These are phyloP conservation scores for Bombylius discolor DNA, from an alignment of 2,888 invertebrate species.

Conservation along the genomic window DNA sequence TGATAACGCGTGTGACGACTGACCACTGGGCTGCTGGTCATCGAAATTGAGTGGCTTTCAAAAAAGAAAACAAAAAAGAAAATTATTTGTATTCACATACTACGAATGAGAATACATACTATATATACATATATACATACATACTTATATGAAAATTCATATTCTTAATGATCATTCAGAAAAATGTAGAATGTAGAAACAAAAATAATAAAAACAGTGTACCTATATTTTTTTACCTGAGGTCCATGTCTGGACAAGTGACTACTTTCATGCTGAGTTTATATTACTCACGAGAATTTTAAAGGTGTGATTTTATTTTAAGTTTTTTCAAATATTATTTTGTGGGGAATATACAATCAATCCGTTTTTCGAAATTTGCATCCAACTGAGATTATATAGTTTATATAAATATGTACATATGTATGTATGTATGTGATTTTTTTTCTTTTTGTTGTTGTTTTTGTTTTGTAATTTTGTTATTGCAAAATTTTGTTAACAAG, in stretches of 20 bases:
- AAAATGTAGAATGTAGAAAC: no score
- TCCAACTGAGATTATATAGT: background rate
- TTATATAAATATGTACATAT: background rate
- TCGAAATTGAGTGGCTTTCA: background rate
- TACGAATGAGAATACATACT: background rate
- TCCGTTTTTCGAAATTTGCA: background rate
- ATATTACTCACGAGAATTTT: background rate
- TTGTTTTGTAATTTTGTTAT: background rate
- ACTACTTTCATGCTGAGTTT: slow-evolving; percentile 2
- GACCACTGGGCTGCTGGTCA: slow-evolving; percentile 2
- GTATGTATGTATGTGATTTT: background rate
- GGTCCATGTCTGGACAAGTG: no score
- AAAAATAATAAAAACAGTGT: no score
- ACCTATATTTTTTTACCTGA: no score
- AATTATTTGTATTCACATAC: no score
- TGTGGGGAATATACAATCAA: background rate
- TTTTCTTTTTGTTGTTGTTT: no score
- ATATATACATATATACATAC: background rate
- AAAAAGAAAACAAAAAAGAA: background rate
- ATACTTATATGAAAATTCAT: no score
- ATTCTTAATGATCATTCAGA: no score
- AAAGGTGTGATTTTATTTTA: background rate
- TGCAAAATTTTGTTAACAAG: background rate
- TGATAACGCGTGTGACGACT: slow-evolving; percentile 1
- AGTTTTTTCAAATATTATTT: background rate